phyloP scores from a whole-genome alignment of 1,140 invertebrate genomes.

The Zaprionus lachaisei region DNA sequence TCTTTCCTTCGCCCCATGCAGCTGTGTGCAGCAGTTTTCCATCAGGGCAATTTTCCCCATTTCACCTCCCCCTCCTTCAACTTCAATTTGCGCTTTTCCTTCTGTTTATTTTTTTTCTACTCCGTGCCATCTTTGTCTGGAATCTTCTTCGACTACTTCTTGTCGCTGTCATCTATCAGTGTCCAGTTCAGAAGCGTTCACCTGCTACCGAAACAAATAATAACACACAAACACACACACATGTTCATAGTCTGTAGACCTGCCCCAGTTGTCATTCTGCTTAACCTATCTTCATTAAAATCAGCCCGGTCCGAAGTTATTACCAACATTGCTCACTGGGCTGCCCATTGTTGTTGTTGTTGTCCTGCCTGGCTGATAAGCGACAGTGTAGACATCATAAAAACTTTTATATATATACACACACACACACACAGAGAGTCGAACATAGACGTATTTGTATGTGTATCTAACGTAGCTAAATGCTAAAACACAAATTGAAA shows the following conservation, averaged over 20 bases:
- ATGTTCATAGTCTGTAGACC: conserved; percentile 22
- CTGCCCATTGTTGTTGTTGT: conserved; percentile 34
- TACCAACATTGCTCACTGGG: conserved; percentile 43
- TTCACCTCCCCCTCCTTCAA: background rate
- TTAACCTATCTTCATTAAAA: conserved; percentile 55
- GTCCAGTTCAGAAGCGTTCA: conserved; percentile 40
- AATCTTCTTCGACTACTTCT: conserved; percentile 26
- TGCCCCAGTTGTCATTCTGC: conserved; percentile 50
- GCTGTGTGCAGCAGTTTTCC: conserved; percentile 24
- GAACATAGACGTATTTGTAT: conserved; percentile 7
- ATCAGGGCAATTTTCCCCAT: background rate
- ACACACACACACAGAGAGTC: background rate
- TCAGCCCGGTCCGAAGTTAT: conserved; percentile 47
- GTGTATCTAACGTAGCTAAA: conserved; percentile 52
- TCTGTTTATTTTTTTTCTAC: background rate
- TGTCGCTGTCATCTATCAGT: conserved; percentile 54
- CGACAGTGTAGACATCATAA: conserved; percentile 76
- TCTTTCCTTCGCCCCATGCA: conserved; percentile 24
- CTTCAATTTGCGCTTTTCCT: background rate
- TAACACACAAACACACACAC: conserved; percentile 1
- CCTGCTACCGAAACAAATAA: conserved; percentile 38
- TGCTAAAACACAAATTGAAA: conserved; percentile 60
- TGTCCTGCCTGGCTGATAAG: conserved; percentile 48
- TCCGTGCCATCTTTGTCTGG: conserved; percentile 1
- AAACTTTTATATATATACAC: conserved; percentile 43